Percentiles rank a stretch among this genome's conserved stretches.
phyloP scores from a whole-genome alignment of 2,113 vertebrate genomes.

The Glareola pratincola region DNA sequence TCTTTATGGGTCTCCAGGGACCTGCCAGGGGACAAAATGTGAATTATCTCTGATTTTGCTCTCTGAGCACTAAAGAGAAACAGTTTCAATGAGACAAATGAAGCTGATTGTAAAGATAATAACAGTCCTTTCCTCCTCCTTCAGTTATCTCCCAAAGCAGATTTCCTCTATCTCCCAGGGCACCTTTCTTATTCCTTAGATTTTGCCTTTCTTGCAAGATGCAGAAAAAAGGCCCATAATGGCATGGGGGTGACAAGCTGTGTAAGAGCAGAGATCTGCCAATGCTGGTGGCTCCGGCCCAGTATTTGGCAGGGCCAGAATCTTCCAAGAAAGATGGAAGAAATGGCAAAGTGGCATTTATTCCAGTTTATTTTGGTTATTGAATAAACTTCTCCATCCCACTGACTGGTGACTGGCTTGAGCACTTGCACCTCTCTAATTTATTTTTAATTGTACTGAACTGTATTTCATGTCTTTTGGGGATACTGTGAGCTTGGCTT shows the following conservation, averaged over 20 bases:
- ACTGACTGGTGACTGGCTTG: neutral
- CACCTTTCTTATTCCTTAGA: neutral
- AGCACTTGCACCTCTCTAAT: neutral
- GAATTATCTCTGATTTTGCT: slow-evolving; percentile 17
- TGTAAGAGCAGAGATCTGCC: neutral
- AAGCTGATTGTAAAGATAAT: slow-evolving; percentile 23
- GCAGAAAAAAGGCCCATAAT: neutral
- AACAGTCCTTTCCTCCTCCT: neutral
- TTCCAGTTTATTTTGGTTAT: neutral
- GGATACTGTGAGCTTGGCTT: neutral
- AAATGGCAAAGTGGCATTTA: neutral
- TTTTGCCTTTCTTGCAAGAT: neutral
- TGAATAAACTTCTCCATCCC: neutral
- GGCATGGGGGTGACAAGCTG: neutral
- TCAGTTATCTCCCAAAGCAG: neutral
- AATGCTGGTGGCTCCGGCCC: neutral
- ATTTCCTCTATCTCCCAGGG: neutral
- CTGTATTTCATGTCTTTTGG: neutral
- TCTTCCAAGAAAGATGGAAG: neutral
- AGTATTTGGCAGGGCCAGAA: neutral
- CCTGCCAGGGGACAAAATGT: slow-evolving; percentile 8
- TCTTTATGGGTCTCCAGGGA: slow-evolving; percentile 27
- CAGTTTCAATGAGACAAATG: slow-evolving; percentile 16
- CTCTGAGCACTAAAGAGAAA: neutral
- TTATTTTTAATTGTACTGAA: neutral